Percentiles rank a stretch among this genome's conserved stretches.
These are phyloP conservation scores for Molanna angustata DNA, from an alignment of 2,888 invertebrate genomes.

Conservation along the genomic window DNA sequence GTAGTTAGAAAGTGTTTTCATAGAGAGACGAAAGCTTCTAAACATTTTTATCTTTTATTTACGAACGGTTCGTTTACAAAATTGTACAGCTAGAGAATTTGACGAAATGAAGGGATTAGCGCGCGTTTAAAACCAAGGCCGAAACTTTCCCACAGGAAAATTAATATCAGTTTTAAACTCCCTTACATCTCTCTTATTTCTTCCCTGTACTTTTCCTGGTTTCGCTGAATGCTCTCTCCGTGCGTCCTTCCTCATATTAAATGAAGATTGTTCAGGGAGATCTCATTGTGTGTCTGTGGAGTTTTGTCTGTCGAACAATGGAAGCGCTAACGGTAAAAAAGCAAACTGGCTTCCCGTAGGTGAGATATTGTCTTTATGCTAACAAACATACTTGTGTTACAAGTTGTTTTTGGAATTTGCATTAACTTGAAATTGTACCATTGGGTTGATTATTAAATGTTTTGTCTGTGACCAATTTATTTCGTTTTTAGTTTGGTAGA, in stretches of 20 bases:
- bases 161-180: conserved; percentile 23
- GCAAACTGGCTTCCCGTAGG: conserved; percentile 6
- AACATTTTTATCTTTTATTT: too few relatives aligned
- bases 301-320: conserved; percentile 25
- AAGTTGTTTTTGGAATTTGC: too few relatives aligned
- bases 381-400: too few relatives aligned
- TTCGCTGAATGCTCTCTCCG: conserved; percentile 1
- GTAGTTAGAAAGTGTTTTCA: too few relatives aligned
- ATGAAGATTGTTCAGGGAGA: conserved; percentile 21
- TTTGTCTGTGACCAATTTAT: too few relatives aligned
- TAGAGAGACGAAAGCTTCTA: too few relatives aligned
- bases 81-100: not conserved
- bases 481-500: too few relatives aligned
- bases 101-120: not conserved
- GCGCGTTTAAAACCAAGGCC: not conserved
- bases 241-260: conserved; percentile 16
- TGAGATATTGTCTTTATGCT: not conserved
- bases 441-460: too few relatives aligned
- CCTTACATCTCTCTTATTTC: conserved; percentile 1
- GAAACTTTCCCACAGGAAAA: conserved; percentile 10
- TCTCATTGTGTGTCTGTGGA: conserved; percentile 19
- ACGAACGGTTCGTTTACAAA: too few relatives aligned
- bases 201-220: too few relatives aligned
- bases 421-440: too few relatives aligned
- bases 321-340: conserved; percentile 10